Percentiles rank a stretch among this genome's conserved stretches.
These are phyloP conservation scores for Brachionus asplanchnoidis DNA, from an alignment of 1,140 invertebrate species.

Conservation along the genomic window DNA sequence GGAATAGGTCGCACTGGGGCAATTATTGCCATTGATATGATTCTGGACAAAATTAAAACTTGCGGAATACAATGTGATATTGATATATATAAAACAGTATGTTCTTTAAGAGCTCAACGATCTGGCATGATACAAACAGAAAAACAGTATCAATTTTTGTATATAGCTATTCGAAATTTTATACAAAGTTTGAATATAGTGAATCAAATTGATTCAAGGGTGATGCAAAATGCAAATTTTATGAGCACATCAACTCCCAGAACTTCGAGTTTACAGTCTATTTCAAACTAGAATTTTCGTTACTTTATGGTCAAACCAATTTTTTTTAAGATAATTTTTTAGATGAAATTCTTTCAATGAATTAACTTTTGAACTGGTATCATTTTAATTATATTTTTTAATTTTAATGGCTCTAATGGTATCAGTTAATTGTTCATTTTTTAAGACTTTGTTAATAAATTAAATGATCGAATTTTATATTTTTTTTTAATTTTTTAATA, in stretches of 20 bases:
- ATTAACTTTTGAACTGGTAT: not conserved
- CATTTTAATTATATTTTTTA: not conserved
- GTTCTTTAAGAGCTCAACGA: conserved; percentile 41
- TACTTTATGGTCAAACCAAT: not conserved
- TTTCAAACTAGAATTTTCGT: not conserved
- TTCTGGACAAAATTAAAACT: conserved; percentile 52
- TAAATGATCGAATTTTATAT: not conserved
- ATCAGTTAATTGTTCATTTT: not conserved
- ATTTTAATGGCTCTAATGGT: not conserved
- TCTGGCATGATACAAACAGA: conserved; percentile 42
- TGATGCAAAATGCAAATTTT: not conserved
- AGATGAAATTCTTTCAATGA: not conserved
- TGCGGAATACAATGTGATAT: conserved; percentile 41
- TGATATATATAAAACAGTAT: conserved; percentile 42
- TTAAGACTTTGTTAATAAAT: not conserved
- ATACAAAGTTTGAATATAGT: conserved; percentile 20
- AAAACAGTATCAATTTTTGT: conserved; percentile 42
- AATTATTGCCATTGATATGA: conserved; percentile 42
- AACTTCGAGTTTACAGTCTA: conserved; percentile 28
- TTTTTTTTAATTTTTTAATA: not conserved
- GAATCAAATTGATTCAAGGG: not conserved
- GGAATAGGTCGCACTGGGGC: conserved; percentile 81
- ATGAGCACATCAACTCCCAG: conserved; percentile 26
- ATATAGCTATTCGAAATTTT: conserved; percentile 30
- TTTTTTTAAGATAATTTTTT: not conserved